These are phyloP conservation scores for Folsomia candida DNA, from an alignment of 2,888 invertebrate species.

Conservation along the genomic window DNA sequence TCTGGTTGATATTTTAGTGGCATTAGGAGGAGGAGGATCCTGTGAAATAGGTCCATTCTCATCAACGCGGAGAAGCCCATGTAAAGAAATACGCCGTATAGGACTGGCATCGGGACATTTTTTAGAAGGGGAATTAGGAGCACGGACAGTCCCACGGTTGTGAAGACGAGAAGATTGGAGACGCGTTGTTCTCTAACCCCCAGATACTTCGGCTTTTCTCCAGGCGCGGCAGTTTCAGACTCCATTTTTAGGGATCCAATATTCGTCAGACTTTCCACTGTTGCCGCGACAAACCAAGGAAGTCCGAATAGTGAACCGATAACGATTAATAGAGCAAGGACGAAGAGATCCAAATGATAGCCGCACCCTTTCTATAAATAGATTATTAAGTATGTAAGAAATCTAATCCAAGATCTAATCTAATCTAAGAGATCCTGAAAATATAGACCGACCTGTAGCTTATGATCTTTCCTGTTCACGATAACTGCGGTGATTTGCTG, in stretches of 20 bases:
- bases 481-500: conserved; percentile 65
- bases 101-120: conserved; percentile 60
- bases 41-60: conserved; percentile 60
- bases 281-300: conserved; percentile 59
- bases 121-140: conserved; percentile 57
- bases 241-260: conserved; percentile 56
- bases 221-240: conserved; percentile 57
- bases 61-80: conserved; percentile 58
- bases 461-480: too few relatives aligned
- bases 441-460: too few relatives aligned
- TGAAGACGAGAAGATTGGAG: conserved; percentile 59
- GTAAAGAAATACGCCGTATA: conserved; percentile 62
- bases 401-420: too few relatives aligned
- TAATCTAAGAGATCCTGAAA: too few relatives aligned
- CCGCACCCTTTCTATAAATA: conserved; percentile 57
- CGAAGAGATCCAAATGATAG: too few relatives aligned
- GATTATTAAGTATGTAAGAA: too few relatives aligned
- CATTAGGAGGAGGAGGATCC: conserved; percentile 60
- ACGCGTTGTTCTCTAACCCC: conserved; percentile 59
- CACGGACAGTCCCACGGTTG: conserved; percentile 60
- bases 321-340: conserved; percentile 55
- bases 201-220: conserved; percentile 58
- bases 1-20: conserved; percentile 64
- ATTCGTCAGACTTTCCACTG: conserved; percentile 58
- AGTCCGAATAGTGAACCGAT: conserved; percentile 56